Conservation (phyloP, 2,888 invertebrate species). For the Baronia brevicornis region DNA sequence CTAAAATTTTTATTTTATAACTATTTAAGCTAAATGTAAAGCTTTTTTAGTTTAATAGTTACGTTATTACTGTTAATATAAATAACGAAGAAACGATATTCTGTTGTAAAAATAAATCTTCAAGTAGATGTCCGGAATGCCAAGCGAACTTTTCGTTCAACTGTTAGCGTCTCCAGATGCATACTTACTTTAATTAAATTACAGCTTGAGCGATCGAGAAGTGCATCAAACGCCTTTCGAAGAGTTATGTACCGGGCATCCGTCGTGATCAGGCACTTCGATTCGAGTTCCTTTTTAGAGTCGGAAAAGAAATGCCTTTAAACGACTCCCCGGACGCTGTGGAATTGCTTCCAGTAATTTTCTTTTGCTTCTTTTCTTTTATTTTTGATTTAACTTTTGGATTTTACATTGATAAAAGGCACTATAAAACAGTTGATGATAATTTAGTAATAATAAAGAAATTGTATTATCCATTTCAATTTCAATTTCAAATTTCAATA, state of each 20-base stretch:
- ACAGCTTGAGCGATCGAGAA: constrained; percentile 1
- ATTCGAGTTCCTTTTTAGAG: constrained; percentile 7
- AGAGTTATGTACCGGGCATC: constrained; percentile 2
- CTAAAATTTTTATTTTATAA: too few relatives aligned
- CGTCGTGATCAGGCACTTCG: constrained; percentile 6
- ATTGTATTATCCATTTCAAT: too few relatives aligned
- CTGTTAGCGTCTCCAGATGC: constrained; percentile 44
- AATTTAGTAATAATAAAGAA: neutral
- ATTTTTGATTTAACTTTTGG: neutral
- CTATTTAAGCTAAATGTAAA: too few relatives aligned
- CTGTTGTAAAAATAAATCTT: constrained; percentile 33
- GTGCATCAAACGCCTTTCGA: constrained; percentile 1
- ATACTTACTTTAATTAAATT: constrained; percentile 61
- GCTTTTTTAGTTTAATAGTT: too few relatives aligned
- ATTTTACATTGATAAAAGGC: neutral
- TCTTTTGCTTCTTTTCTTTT: neutral
- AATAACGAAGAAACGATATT: constrained; percentile 24
- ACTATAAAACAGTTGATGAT: constrained; percentile 1
- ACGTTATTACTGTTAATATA: constrained; percentile 10
- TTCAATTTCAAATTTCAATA: too few relatives aligned
- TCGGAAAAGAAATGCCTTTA: constrained; percentile 3
- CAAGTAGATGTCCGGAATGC: constrained; percentile 25
- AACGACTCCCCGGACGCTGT: neutral
- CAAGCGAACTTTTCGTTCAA: constrained; percentile 40
- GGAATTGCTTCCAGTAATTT: constrained; percentile 2